phyloP scores from a whole-genome alignment of 2,888 invertebrate genomes.

The Eupeodes latifasciatus region DNA sequence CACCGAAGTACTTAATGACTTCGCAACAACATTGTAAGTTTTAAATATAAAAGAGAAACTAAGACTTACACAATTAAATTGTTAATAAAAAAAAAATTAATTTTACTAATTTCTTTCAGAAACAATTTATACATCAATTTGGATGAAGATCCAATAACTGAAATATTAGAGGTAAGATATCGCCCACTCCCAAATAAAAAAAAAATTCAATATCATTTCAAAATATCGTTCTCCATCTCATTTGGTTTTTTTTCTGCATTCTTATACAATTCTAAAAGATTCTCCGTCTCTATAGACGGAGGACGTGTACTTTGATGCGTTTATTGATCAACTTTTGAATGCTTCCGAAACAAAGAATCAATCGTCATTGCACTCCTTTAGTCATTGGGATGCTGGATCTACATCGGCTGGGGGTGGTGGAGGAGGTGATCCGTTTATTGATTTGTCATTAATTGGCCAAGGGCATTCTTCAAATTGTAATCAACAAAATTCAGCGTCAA shows the following conservation, averaged over 20 bases:
- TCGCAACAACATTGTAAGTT: slow-evolving; percentile 75
- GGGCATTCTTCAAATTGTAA: slow-evolving; percentile 21
- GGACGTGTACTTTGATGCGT: slow-evolving; percentile 69
- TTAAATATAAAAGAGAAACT: neutral
- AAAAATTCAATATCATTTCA: slow-evolving; percentile 16
- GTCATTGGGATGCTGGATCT: slow-evolving; percentile 80
- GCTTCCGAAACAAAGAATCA: slow-evolving; percentile 64
- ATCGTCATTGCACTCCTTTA: slow-evolving; percentile 59
- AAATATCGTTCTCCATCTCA: slow-evolving; percentile 58
- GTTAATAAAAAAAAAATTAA: neutral
- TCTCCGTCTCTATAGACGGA: slow-evolving; percentile 75
- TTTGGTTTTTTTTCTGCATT: slow-evolving; percentile 66
- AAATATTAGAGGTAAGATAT: slow-evolving; percentile 70
- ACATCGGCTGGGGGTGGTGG: slow-evolving; percentile 46
- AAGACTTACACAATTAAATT: neutral
- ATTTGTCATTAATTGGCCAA: slow-evolving; percentile 76
- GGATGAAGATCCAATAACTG: slow-evolving; percentile 70
- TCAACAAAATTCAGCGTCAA: slow-evolving; percentile 71
- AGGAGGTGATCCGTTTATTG: slow-evolving; percentile 79
- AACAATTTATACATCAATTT: slow-evolving; percentile 67
- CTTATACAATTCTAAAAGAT: slow-evolving; percentile 67
- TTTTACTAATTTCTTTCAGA: slow-evolving; percentile 11
- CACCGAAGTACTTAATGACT: slow-evolving; percentile 77
- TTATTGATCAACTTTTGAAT: slow-evolving; percentile 66
- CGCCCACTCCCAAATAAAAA: neutral